Evolutionary conservation across 2,797 vertebrate species (phyloP).

Genomic region (Chelidonichthys spinosus): DNA sequence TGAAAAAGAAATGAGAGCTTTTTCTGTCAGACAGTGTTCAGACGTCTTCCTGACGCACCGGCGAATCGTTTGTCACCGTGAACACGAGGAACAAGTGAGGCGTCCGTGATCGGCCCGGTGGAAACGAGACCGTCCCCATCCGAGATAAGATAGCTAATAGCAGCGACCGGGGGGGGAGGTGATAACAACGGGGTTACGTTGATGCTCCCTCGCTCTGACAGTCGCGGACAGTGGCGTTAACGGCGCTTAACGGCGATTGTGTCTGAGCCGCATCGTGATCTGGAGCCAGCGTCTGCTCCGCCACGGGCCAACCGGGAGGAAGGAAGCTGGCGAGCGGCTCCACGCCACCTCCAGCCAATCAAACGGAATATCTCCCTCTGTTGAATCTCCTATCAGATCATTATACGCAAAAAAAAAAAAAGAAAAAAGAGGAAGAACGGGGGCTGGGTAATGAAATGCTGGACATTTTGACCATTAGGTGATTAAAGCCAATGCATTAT

Average conservation of each 20-base stretch:
- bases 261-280: constrained; percentile 53
- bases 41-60: constrained; percentile 9
- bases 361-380: constrained; percentile 71
- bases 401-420: constrained; percentile 58
- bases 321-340: constrained; percentile 40
- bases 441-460: constrained; percentile 76
- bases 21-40: constrained; percentile 17
- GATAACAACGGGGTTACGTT: constrained; percentile 50
- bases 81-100: neutral
- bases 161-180: constrained; percentile 28
- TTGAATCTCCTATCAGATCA: constrained; percentile 78
- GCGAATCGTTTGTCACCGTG: constrained; percentile 32
- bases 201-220: constrained; percentile 41
- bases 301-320: constrained; percentile 16
- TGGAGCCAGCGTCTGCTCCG: constrained; percentile 52
- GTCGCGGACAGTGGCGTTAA: constrained; percentile 25
- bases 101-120: constrained; percentile 21
- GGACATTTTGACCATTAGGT: constrained; percentile 82
- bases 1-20: constrained; percentile 13
- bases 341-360: constrained; percentile 58
- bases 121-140: constrained; percentile 44
- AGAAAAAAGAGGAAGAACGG: constrained; percentile 49
- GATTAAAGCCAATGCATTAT: constrained; percentile 85
- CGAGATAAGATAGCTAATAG: constrained; percentile 49
- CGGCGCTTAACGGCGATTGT: constrained; percentile 50